Evolutionary conservation across 37 sponge, comb jelly and placozoan genomes (phyloP).

Genomic region (Geodia barretti): DNA sequence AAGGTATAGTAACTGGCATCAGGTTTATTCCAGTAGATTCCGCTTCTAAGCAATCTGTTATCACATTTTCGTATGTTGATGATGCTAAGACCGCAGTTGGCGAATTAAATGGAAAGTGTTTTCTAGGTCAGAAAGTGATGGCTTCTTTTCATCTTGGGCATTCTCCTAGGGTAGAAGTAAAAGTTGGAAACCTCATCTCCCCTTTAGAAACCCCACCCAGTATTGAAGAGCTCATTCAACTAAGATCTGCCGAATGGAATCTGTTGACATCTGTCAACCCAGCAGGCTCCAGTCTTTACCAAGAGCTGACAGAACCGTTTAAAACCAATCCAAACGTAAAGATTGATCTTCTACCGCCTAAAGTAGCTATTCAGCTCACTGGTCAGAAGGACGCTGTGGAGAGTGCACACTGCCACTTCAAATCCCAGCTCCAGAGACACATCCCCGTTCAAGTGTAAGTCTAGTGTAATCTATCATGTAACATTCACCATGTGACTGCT

Average conservation of each 20-base stretch:
- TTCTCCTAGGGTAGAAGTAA: too few species aligned
- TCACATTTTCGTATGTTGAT: background rate
- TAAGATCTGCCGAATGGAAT: slow-evolving; percentile 46
- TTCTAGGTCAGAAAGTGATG: slow-evolving; percentile 12
- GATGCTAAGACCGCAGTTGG: slow-evolving; percentile 18
- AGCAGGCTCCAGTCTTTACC: slow-evolving; percentile 25
- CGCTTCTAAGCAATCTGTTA: background rate
- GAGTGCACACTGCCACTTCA: slow-evolving; percentile 27
- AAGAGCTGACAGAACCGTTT: slow-evolving; percentile 40
- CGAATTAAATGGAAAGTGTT: slow-evolving; percentile 11
- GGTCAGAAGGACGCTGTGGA: slow-evolving; percentile 47
- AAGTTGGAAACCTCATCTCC: background rate
- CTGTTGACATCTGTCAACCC: slow-evolving; percentile 21
- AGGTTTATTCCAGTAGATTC: background rate
- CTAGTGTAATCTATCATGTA: background rate
- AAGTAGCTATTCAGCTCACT: slow-evolving; percentile 11
- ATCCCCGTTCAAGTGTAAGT: slow-evolving; percentile 34
- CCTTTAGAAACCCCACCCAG: background rate
- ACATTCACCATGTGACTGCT: too few species aligned
- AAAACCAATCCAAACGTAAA: slow-evolving; percentile 55
- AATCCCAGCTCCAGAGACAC: slow-evolving; percentile 22
- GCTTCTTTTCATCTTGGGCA: slow-evolving; percentile 3
- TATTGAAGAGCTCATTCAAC: slow-evolving; percentile 3
- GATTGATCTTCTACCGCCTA: slow-evolving; percentile 9
- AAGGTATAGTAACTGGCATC: background rate